Percentiles rank a stretch among this genome's conserved stretches.
These are phyloP conservation scores for Lasioglossum baleicum DNA, from an alignment of 1,140 invertebrate genomes.

Conservation along the genomic window DNA sequence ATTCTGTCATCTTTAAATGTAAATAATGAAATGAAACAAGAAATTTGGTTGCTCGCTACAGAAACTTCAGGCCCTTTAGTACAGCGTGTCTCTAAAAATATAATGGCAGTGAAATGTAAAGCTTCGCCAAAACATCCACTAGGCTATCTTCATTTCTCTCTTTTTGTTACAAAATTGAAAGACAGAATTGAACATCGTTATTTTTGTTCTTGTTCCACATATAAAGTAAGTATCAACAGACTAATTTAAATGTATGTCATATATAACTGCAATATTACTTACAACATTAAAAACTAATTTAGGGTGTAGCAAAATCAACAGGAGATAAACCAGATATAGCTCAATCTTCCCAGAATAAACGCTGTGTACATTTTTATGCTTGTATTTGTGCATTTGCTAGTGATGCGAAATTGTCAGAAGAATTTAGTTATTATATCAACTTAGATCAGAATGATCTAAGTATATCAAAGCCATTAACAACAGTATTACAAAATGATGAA, in stretches of 20 bases:
- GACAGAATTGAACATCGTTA: slow-evolving; percentile 82
- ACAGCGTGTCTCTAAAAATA: slow-evolving; percentile 88
- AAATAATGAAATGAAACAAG: slow-evolving; percentile 84
- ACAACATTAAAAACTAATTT: slow-evolving; percentile 10
- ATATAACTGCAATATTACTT: no score
- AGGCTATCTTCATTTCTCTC: slow-evolving; percentile 88
- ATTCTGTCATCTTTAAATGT: slow-evolving; percentile 85
- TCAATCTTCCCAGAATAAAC: slow-evolving; percentile 56
- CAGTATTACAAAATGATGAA: slow-evolving; percentile 63
- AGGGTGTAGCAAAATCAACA: slow-evolving; percentile 61
- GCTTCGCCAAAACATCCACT: slow-evolving; percentile 85
- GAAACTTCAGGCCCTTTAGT: slow-evolving; percentile 86
- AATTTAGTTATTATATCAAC: slow-evolving; percentile 86
- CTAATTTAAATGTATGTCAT: no score
- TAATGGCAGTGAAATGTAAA: slow-evolving; percentile 90
- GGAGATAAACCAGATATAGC: slow-evolving; percentile 63
- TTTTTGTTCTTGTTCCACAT: slow-evolving; percentile 84
- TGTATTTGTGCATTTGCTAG: slow-evolving; percentile 90
- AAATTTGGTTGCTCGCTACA: slow-evolving; percentile 84
- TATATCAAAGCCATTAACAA: slow-evolving; percentile 64
- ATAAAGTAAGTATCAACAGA: slow-evolving; percentile 81
- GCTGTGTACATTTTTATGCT: slow-evolving; percentile 86
- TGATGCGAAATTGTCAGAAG: slow-evolving; percentile 84
- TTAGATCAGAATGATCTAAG: slow-evolving; percentile 76
- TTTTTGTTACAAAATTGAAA: slow-evolving; percentile 82